Evolutionary conservation across 2,888 invertebrate genomes (phyloP).

Genomic region (Drosophila planitibia): DNA sequence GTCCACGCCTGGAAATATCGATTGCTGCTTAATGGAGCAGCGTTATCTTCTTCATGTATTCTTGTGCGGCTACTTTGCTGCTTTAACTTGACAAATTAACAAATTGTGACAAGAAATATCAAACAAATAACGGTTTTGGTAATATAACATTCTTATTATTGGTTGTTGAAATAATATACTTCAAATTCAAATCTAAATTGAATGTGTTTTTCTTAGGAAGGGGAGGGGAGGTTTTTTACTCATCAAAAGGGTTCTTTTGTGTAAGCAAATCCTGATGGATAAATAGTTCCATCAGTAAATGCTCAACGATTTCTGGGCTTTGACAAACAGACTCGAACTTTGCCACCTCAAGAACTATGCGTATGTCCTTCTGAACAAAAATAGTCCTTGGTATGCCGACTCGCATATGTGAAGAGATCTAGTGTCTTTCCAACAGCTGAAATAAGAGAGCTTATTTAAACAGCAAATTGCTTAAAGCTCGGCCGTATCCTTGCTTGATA

Average conservation of each 20-base stretch:
- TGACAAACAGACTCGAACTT: neutral
- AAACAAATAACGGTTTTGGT: conserved; percentile 32
- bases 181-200: neutral
- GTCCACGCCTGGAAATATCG: conserved; percentile 87
- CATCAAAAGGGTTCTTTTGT: neutral
- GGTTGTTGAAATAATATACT: conserved; percentile 9
- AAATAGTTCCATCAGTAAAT: neutral
- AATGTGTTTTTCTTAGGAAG: neutral
- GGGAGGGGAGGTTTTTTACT: neutral
- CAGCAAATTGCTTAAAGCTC: too few relatives aligned
- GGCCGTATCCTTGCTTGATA: neutral
- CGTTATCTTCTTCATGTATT: neutral
- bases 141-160: conserved; percentile 7
- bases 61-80: conserved; percentile 3
- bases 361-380: neutral
- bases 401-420: neutral
- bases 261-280: neutral
- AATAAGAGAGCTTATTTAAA: too few relatives aligned
- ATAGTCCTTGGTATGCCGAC: too few relatives aligned
- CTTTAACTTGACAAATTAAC: conserved; percentile 11
- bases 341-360: neutral
- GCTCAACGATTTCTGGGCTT: neutral
- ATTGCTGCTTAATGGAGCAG: conserved; percentile 63
- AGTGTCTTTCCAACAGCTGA: neutral
- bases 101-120: conserved; percentile 18